These are phyloP conservation scores for Laterallus jamaicensis DNA, from an alignment of 2,113 vertebrate genomes.

Conservation along the genomic window DNA sequence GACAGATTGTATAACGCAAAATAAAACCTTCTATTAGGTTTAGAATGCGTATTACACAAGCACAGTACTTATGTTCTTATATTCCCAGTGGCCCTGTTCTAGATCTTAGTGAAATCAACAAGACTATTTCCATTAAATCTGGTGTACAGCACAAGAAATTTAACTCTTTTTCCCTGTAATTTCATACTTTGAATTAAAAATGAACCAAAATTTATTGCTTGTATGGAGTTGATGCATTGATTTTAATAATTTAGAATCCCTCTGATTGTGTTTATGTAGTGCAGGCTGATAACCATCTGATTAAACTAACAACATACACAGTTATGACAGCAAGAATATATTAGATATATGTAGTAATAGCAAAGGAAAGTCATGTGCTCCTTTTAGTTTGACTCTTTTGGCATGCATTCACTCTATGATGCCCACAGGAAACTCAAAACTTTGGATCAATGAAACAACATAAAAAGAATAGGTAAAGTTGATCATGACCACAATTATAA, in stretches of 20 bases:
- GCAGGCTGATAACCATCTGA: neutral
- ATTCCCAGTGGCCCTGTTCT: neutral
- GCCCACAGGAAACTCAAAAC: neutral
- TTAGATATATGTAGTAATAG: neutral
- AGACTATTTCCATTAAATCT: neutral
- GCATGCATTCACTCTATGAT: neutral
- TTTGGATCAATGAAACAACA: neutral
- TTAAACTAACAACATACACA: neutral
- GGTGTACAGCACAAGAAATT: neutral
- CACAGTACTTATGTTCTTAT: neutral
- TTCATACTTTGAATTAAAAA: slow-evolving; percentile 5
- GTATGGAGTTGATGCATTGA: neutral
- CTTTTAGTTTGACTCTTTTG: neutral
- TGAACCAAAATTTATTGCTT: neutral
- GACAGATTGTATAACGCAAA: neutral
- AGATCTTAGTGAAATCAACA: neutral
- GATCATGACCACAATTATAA: neutral
- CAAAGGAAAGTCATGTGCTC: neutral
- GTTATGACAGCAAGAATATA: neutral
- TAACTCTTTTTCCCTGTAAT: neutral
- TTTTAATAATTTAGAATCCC: slow-evolving; percentile 7
- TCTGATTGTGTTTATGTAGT: neutral
- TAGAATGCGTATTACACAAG: neutral
- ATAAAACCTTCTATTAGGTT: slow-evolving; percentile 38
- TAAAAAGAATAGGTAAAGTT: neutral